A percentile compares a stretch with the other conserved stretches of the same genome.
Conservation (phyloP, 1,140 invertebrate species). For the Tetranychus cinnabarinus region DNA sequence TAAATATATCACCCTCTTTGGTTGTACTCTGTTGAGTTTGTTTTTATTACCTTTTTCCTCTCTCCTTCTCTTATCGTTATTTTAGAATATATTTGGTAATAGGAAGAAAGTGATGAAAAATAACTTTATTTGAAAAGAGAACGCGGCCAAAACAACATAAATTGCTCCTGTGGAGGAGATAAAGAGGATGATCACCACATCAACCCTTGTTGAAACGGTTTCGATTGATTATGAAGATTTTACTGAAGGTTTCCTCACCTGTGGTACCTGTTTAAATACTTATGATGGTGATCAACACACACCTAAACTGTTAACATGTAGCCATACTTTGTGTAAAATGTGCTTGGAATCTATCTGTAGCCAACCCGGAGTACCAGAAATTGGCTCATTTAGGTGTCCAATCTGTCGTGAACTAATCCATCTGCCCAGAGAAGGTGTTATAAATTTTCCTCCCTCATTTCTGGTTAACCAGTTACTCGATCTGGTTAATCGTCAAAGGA, state of each 20-base stretch:
- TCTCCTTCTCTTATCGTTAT: no score
- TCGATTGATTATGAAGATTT: slow-evolving; percentile 95
- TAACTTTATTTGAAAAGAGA: no score
- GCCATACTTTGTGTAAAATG: slow-evolving; percentile 53
- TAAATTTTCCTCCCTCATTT: slow-evolving; percentile 69
- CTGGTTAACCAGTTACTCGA: slow-evolving; percentile 79
- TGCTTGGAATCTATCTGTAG: slow-evolving; percentile 57
- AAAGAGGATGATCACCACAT: no score
- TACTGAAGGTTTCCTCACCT: slow-evolving; percentile 86
- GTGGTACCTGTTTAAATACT: slow-evolving; percentile 73
- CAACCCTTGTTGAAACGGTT: slow-evolving; percentile 74
- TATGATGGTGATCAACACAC: slow-evolving; percentile 73
- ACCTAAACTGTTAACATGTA: slow-evolving; percentile 38
- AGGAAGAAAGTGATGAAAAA: no score
- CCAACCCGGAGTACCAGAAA: slow-evolving; percentile 27
- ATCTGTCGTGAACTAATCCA: slow-evolving; percentile 77
- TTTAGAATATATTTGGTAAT: no score
- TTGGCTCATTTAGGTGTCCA: slow-evolving; percentile 60
- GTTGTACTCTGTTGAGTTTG: no score
- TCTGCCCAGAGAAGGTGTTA: slow-evolving; percentile 58
- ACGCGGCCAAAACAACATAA: no score
- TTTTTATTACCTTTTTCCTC: no score
- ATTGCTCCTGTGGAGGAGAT: no score
- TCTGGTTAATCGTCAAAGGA: slow-evolving; percentile 62
- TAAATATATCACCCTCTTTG: no score